phyloP scores from a whole-genome alignment of 1,140 invertebrate genomes.

The Pomacea maculata region DNA sequence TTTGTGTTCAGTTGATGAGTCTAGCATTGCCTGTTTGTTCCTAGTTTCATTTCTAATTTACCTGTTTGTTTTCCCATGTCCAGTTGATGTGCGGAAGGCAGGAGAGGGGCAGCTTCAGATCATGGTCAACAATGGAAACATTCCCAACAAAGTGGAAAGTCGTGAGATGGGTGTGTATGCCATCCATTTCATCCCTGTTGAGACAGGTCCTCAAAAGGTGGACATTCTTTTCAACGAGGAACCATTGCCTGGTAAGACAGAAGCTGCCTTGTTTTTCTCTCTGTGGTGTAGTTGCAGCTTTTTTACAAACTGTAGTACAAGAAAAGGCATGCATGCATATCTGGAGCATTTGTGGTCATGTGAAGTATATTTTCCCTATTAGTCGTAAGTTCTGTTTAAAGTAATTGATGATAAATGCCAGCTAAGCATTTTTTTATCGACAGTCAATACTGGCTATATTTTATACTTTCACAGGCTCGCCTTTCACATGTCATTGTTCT shows the following conservation, averaged over 20 bases:
- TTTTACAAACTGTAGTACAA: too few species aligned
- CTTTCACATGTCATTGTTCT: constrained; percentile 44
- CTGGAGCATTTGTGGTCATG: too few species aligned
- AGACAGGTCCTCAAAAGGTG: constrained; percentile 70
- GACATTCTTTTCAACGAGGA: constrained; percentile 98
- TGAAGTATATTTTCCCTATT: too few species aligned
- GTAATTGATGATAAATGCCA: background rate
- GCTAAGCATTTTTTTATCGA: too few species aligned
- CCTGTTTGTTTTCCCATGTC: constrained; percentile 49
- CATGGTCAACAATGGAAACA: constrained; percentile 89
- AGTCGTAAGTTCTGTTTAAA: background rate
- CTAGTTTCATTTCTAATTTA: constrained; percentile 65
- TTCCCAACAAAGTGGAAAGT: constrained; percentile 97
- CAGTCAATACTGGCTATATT: background rate
- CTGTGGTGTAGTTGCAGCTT: too few species aligned
- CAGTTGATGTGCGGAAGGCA: constrained; percentile 95
- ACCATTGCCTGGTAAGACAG: constrained; percentile 77
- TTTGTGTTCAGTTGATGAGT: too few species aligned
- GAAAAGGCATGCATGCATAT: too few species aligned
- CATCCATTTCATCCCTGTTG: constrained; percentile 58
- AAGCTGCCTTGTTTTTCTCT: background rate
- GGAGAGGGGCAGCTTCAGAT: constrained; percentile 99
- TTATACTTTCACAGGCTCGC: constrained; percentile 41
- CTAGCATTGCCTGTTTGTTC: too few species aligned
- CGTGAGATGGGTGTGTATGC: constrained; percentile 84